A percentile compares a stretch with the other conserved stretches of the same genome.
Conservation (phyloP, 2,113 vertebrate genomes). For the Scopus umbretta region DNA sequence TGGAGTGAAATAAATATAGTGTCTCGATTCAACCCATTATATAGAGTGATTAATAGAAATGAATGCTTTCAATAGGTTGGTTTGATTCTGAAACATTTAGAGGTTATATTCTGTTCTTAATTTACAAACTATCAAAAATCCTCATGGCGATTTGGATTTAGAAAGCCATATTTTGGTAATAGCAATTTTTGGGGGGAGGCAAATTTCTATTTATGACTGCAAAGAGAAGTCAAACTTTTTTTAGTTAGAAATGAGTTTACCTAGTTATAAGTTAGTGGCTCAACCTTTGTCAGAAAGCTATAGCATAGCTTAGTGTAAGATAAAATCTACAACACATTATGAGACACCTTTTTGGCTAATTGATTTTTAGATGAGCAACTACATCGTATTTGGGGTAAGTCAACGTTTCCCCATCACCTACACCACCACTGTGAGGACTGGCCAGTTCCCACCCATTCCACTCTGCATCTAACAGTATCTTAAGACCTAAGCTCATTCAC, state of each 20-base stretch:
- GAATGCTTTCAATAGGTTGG: not conserved
- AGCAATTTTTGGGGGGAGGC: fast-evolving
- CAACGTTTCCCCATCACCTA: not conserved
- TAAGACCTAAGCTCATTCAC: not conserved
- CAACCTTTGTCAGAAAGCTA: not conserved
- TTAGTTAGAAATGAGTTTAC: not conserved
- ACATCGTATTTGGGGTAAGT: not conserved
- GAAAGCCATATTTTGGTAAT: not conserved
- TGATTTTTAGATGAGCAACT: not conserved
- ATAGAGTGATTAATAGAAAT: slow-evolving; percentile 50
- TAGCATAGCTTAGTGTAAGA: not conserved
- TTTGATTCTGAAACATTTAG: slow-evolving; percentile 18
- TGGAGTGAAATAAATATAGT: slow-evolving; percentile 68
- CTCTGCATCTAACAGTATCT: not conserved
- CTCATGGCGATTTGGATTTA: not conserved
- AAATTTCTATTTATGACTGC: not conserved
- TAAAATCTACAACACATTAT: not conserved
- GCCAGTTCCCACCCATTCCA: not conserved
- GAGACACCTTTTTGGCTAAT: not conserved
- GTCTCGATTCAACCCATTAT: slow-evolving; percentile 45
- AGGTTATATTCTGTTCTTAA: not conserved
- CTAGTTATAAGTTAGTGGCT: not conserved
- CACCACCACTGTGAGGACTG: not conserved
- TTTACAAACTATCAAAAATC: not conserved
- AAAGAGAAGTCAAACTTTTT: not conserved